Evolutionary conservation across 2,113 vertebrate species (phyloP).

Genomic region (Tonatia bakeri): DNA sequence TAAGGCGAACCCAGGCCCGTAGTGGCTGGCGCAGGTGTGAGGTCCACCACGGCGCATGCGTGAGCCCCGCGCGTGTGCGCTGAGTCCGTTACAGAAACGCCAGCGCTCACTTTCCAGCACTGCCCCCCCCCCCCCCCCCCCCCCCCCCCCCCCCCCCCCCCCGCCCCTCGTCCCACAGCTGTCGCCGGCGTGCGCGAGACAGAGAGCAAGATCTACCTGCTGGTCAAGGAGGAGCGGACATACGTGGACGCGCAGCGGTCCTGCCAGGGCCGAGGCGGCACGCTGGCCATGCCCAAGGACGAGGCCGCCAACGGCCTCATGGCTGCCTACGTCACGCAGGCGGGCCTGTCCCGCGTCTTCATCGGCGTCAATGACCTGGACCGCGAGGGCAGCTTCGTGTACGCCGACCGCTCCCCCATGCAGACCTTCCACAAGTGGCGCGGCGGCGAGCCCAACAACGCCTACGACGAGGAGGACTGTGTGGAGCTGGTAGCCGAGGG

Average conservation of each 20-base stretch:
- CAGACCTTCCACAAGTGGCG: constrained; percentile 97
- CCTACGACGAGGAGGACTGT: constrained; percentile 95
- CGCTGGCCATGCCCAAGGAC: constrained; percentile 96
- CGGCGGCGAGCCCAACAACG: constrained; percentile 94
- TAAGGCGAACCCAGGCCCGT: no score
- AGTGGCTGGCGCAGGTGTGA: neutral
- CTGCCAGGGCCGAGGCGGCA: constrained; percentile 92
- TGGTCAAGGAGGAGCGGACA: constrained; percentile 97
- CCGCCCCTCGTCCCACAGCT: constrained; percentile 90
- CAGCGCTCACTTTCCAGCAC: constrained; percentile 97
- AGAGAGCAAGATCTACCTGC: constrained; percentile 94
- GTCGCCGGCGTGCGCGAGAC: constrained; percentile 97
- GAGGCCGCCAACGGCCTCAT: constrained; percentile 89
- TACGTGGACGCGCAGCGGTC: constrained; percentile 91
- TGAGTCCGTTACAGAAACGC: constrained; percentile 87
- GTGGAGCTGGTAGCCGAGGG: constrained; percentile 94
- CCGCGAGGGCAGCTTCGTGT: constrained; percentile 91
- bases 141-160: constrained; percentile 86
- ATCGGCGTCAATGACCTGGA: constrained; percentile 96
- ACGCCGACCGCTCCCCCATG: constrained; percentile 92
- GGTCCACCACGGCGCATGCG: neutral
- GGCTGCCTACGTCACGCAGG: constrained; percentile 90
- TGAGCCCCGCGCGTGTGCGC: constrained; percentile 3
- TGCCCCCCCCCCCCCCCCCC: constrained; percentile 83
- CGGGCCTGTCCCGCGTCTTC: constrained; percentile 91